phyloP scores from a whole-genome alignment of 2,888 invertebrate species.

The Trichopoda pennipes region DNA sequence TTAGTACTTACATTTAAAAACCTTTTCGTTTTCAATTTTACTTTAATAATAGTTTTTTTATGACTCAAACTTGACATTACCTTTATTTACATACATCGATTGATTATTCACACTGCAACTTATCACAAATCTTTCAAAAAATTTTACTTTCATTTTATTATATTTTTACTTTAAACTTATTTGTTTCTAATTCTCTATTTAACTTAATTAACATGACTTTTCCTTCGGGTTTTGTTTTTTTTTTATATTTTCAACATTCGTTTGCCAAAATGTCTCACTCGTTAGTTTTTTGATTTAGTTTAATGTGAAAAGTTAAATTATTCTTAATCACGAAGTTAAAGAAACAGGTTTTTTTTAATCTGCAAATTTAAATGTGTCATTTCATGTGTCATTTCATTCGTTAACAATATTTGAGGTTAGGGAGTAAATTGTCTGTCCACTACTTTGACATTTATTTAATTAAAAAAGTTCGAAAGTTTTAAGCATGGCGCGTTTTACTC shows the following conservation, averaged over 20 bases:
- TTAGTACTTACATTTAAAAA: slow-evolving; percentile 54
- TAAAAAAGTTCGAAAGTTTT: too few relatives aligned
- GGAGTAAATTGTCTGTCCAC: too few relatives aligned
- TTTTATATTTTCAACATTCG: slow-evolving; percentile 56
- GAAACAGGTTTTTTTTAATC: neutral
- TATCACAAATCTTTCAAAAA: slow-evolving; percentile 69
- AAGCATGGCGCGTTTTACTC: too few relatives aligned
- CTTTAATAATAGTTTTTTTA: slow-evolving; percentile 20
- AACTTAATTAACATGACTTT: slow-evolving; percentile 57
- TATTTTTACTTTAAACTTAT: slow-evolving; percentile 46
- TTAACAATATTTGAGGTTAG: too few relatives aligned
- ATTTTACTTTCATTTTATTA: slow-evolving; percentile 50
- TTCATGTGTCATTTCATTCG: neutral
- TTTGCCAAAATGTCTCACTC: slow-evolving; percentile 68
- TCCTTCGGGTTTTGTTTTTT: slow-evolving; percentile 50
- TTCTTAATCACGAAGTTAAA: neutral
- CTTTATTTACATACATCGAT: slow-evolving; percentile 11
- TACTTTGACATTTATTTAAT: too few relatives aligned
- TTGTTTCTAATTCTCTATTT: slow-evolving; percentile 52
- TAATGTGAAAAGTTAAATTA: slow-evolving; percentile 62
- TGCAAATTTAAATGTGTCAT: neutral
- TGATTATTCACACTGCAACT: slow-evolving; percentile 49
- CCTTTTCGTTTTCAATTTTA: slow-evolving; percentile 46
- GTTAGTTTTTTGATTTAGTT: slow-evolving; percentile 29
- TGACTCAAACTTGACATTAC: slow-evolving; percentile 12